Conservation (phyloP, 2,888 invertebrate species). For the Troglohyphantes excavatus region DNA sequence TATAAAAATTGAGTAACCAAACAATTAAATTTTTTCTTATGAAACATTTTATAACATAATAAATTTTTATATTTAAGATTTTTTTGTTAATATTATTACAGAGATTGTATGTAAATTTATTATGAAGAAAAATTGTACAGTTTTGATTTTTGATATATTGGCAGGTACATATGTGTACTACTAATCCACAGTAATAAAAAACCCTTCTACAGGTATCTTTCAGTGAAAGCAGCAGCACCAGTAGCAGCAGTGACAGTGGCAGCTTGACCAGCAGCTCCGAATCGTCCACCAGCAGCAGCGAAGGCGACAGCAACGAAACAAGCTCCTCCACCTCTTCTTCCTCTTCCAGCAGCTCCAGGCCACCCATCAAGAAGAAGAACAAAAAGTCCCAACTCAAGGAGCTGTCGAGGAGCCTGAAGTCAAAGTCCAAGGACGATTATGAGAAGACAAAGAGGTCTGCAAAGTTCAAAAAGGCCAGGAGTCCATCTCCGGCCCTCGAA, state of each 20-base stretch:
- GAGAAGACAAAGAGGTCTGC: constrained; percentile 64
- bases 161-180: too few species aligned
- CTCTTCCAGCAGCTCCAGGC: constrained; percentile 65
- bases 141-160: too few species aligned
- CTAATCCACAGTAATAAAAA: too few species aligned
- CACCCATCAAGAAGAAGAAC: constrained; percentile 46
- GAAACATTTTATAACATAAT: too few species aligned
- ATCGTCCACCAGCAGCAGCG: constrained; percentile 74
- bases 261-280: constrained; percentile 71
- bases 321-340: constrained; percentile 75
- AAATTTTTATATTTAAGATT: too few species aligned
- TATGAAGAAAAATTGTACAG: too few species aligned
- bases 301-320: constrained; percentile 72
- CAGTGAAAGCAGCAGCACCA: constrained; percentile 75
- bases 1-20: too few species aligned
- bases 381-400: constrained; percentile 55
- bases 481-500: constrained; percentile 47
- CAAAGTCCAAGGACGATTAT: constrained; percentile 61
- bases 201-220: constrained; percentile 75
- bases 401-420: neutral
- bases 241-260: constrained; percentile 76
- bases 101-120: too few species aligned
- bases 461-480: constrained; percentile 40
- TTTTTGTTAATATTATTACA: too few species aligned
- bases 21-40: too few species aligned